phyloP scores from a whole-genome alignment of 2,888 invertebrate genomes.

The Cosmopolites sordidus region DNA sequence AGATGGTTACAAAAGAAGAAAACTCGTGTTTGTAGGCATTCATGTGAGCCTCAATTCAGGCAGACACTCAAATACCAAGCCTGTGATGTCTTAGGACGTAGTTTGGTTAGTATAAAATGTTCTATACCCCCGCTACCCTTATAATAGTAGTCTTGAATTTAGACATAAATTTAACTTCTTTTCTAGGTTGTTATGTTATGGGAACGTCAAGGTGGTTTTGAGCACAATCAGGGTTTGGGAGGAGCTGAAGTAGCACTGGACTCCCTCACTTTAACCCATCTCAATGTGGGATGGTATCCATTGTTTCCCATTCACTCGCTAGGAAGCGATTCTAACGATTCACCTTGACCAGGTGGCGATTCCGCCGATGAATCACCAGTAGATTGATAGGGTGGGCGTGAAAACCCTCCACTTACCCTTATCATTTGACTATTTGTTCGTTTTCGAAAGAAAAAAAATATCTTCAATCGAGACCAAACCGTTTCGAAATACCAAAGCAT shows the following conservation, averaged over 20 bases:
- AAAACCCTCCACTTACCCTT: too few species aligned
- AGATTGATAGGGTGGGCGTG: neutral
- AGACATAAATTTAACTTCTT: neutral
- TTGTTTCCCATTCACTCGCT: constrained; percentile 83
- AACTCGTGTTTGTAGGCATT: constrained; percentile 73
- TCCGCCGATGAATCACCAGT: constrained; percentile 30
- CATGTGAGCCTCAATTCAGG: constrained; percentile 79
- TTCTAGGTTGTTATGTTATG: constrained; percentile 73
- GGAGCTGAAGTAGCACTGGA: constrained; percentile 77
- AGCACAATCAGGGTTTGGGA: constrained; percentile 68
- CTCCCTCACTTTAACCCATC: constrained; percentile 71
- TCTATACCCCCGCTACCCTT: too few species aligned
- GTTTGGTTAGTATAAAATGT: constrained; percentile 55
- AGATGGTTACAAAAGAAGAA: constrained; percentile 89
- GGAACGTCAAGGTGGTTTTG: constrained; percentile 85
- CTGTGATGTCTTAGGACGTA: constrained; percentile 72
- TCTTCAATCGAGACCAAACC: too few species aligned
- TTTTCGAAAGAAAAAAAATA: too few species aligned
- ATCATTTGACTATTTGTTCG: too few species aligned
- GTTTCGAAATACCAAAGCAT: too few species aligned
- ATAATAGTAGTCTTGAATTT: too few species aligned
- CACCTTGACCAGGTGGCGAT: constrained; percentile 44
- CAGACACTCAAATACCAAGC: constrained; percentile 85
- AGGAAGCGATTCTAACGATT: constrained; percentile 60
- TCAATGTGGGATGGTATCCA: constrained; percentile 87